Conservation (phyloP, 1,140 invertebrate genomes). For the Adoxophyes honmai region DNA sequence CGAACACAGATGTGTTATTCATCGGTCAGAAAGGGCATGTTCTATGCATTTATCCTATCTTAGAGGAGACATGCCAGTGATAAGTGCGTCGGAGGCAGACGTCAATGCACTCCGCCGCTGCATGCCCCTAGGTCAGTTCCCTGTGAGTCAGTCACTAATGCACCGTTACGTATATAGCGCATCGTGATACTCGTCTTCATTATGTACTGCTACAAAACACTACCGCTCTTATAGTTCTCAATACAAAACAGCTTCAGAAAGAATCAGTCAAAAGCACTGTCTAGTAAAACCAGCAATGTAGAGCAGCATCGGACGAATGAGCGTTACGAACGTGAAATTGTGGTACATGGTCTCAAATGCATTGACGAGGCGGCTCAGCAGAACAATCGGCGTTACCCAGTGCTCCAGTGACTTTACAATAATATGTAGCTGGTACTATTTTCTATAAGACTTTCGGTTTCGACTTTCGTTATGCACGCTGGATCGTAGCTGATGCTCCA, state of each 20-base stretch:
- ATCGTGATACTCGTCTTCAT: conserved; percentile 53
- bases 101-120: conserved; percentile 70
- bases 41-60: conserved; percentile 59
- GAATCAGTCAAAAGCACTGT: neutral
- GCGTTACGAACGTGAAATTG: neutral
- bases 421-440: conserved; percentile 46
- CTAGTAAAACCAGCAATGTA: conserved; percentile 31
- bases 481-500: neutral
- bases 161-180: conserved; percentile 67
- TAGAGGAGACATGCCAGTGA: conserved; percentile 64
- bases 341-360: conserved; percentile 26
- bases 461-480: conserved; percentile 27
- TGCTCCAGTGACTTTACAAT: conserved; percentile 68
- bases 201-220: conserved; percentile 14
- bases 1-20: conserved; percentile 67
- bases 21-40: conserved; percentile 51
- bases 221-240: neutral
- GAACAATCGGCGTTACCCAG: conserved; percentile 59
- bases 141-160: conserved; percentile 67
- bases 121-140: conserved; percentile 74
- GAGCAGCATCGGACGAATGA: neutral
- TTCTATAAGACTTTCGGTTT: conserved; percentile 62
- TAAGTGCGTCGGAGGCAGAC: conserved; percentile 57
- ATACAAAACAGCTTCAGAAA: conserved; percentile 23
- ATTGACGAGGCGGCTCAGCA: conserved; percentile 35